Evolutionary conservation across 2,888 invertebrate species (phyloP), one percentile per base, ranked within the genome.

Genomic region (Synergus japonicus): DNA sequence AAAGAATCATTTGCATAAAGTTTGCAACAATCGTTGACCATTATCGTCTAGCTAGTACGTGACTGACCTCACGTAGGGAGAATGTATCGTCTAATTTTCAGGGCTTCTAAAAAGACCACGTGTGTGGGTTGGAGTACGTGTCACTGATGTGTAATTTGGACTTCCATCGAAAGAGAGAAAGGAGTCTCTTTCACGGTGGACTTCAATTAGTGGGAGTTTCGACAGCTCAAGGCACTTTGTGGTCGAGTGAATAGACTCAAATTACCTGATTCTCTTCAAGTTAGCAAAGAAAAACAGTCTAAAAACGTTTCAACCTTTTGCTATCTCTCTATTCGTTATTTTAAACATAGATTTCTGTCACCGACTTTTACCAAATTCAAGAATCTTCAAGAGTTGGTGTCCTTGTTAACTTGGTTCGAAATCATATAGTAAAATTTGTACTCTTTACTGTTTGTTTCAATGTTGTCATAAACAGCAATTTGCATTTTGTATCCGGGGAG

Each of bases 81-180:
- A 22, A 22, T 60, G 22, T 60, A 60, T 22, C 60, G 60, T 60
- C 49, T n/a, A 7, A n/a, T n/a, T 54, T 54, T 60, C 60, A 60
- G 60, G 60, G 60, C 60, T 10, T 60, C 9, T 18, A 58, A 18
- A 58, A 58, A 18, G 9, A 58, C 7, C 18, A 58, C 58, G 18
- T 18, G 58, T 18, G 58, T 58, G 58, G 58, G n/a, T 18, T 5
- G 18, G n/a, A 3, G 18, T 58, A 44, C 49, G 37, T 58, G 58
- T 41, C 41, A 37, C 65, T 22, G 29, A 18, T n/a, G 15, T 63
- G 18, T 58, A 58, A 49, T 49, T 15, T 58, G 69, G 78, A 73
- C 78, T 79, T 60, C 82, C 81, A 77, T 81, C 80, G 85, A 81
- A 76, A 85, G 85, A 81, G 84, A 85, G 85, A 85, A 84, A 85